phyloP scores from a whole-genome alignment of 2,888 invertebrate species.

The Magallana nippona region DNA sequence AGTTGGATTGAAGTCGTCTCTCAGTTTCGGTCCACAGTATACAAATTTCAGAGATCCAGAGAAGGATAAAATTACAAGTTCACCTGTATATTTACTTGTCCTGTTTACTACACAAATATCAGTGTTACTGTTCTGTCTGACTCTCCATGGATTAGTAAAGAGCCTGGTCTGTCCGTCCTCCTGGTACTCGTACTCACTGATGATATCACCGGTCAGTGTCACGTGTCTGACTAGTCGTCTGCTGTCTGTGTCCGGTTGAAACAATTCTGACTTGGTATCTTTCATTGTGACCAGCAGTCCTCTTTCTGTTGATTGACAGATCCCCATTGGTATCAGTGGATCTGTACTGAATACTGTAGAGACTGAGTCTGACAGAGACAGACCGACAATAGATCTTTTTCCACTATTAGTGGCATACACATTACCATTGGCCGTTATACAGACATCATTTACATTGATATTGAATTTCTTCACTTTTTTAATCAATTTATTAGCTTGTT shows the following conservation, averaged over 20 bases:
- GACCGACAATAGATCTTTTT: not conserved
- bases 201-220: not conserved
- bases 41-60: not conserved
- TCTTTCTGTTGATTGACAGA: not conserved
- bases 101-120: not conserved
- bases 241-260: not conserved
- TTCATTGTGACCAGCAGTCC: not conserved
- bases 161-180: not conserved
- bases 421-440: not conserved
- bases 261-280: not conserved
- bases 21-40: not conserved
- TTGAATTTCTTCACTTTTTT: not conserved
- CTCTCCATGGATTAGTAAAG: not conserved
- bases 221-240: slow-evolving; percentile 6
- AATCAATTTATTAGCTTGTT: not conserved
- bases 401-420: not conserved
- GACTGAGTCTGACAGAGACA: not conserved
- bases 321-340: not conserved
- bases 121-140: not conserved
- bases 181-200: slow-evolving; percentile 6
- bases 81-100: not conserved
- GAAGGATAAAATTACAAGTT: not conserved
- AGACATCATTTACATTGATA: not conserved
- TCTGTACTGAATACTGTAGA: not conserved
- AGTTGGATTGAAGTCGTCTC: not conserved